phyloP scores from a whole-genome alignment of 2,797 vertebrate genomes.

The Sphaeramia orbicularis region DNA sequence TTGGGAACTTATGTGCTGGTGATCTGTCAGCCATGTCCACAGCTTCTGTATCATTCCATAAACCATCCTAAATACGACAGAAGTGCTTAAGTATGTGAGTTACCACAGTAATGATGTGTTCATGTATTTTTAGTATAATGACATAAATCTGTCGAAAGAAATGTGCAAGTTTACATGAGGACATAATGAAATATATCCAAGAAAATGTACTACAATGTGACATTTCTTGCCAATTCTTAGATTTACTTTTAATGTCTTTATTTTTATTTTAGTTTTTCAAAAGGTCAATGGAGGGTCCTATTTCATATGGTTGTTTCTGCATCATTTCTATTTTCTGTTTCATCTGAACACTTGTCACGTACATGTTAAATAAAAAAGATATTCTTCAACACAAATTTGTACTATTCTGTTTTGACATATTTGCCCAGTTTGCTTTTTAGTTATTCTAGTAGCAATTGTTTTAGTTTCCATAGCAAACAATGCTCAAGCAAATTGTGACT shows the following conservation, averaged over 20 bases:
- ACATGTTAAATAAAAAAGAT: slow-evolving; percentile 59
- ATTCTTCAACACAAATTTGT: slow-evolving; percentile 16
- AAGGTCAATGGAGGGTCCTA: slow-evolving; percentile 8
- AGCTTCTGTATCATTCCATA: slow-evolving; percentile 20
- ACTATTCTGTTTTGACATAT: slow-evolving; percentile 1
- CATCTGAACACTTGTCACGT: slow-evolving; percentile 20
- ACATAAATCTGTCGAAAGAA: too few relatives aligned
- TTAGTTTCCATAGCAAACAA: not conserved
- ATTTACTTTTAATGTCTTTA: not conserved
- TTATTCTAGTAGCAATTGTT: too few relatives aligned
- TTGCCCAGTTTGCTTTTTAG: too few relatives aligned
- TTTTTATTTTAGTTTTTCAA: slow-evolving; percentile 10
- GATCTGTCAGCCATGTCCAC: slow-evolving; percentile 2
- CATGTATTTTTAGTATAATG: slow-evolving; percentile 1
- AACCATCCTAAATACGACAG: not conserved
- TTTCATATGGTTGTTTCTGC: slow-evolving; percentile 14
- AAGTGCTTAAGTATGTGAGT: slow-evolving; percentile 1
- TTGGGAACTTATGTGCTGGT: slow-evolving; percentile 15
- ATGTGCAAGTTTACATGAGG: too few relatives aligned
- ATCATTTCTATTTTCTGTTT: slow-evolving; percentile 13
- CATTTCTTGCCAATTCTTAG: too few relatives aligned
- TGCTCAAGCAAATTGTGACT: not conserved
- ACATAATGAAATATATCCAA: too few relatives aligned
- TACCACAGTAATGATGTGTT: not conserved
- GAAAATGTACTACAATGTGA: too few relatives aligned